Base-by-base conservation (phyloP, 2,888 invertebrate genomes). In the Clistopyga incitator region DNA sequence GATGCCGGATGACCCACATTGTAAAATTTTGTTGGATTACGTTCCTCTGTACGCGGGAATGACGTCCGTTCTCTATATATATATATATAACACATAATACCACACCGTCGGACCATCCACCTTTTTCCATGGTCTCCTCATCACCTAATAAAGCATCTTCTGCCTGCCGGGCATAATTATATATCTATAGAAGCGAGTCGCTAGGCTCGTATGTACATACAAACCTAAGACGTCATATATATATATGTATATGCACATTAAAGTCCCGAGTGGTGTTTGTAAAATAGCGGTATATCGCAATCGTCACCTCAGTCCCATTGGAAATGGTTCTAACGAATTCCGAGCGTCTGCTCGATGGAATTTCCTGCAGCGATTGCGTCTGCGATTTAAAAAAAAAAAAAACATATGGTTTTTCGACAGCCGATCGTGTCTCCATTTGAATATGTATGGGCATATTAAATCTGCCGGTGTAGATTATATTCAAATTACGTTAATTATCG, bases 61-160 rank as follows among this genome's bases (percentile, higher is more conserved):
- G 25, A 25, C 56, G 25, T 56, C 2, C 23, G 56, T 56, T 56
- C 25, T 56, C 25, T 56, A 25, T 23, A 13, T 6, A 6, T 25
- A 42, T 20, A 29, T 29, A 29, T 29, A 29, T 29, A 29, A 29
- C 29, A 6, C 8, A 38, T 38, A 38, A 38, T 8, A 18, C 18
- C 47, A 38, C 42, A 42, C 38, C 20, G 20, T 65, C 38, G 23
- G 10, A 3, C 10, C 10, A 23, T 61, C 50, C 54, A 20, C 4
- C 25, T 15, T 45, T 68, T 29, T 50, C 47, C 38, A 59, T 67
- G 38, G 64, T 76, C 74, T 78, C 74, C 64, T 67, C 74, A 56
- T 82, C 84, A 84, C 82, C 82, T 80, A 82, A 78, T 80, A 85
- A 85, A 84, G 84, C 82, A 82, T 84, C 75, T 65, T 74, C 79